Conservation (phyloP, 2,113 vertebrate species). For the Genyomyrus donnyi region DNA sequence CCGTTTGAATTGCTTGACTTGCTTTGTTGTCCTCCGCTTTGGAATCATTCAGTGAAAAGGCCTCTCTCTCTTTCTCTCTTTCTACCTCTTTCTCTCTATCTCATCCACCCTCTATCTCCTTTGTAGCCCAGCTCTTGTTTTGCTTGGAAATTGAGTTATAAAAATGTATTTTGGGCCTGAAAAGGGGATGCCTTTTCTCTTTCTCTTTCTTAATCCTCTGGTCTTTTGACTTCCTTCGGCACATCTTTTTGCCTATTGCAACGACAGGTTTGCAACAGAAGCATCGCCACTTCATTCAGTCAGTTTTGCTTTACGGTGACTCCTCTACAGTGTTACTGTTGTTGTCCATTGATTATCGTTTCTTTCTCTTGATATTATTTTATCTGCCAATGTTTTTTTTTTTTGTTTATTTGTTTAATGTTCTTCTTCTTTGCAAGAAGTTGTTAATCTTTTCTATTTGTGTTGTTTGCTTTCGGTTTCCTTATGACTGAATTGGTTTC, state of each 20-base stretch:
- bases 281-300: slow-evolving; percentile 29
- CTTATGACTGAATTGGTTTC: slow-evolving; percentile 71
- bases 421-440: slow-evolving; percentile 62
- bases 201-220: neutral
- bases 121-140: slow-evolving; percentile 14
- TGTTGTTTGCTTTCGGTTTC: slow-evolving; percentile 62
- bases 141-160: neutral
- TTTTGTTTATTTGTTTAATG: slow-evolving; percentile 22
- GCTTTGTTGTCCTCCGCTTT: slow-evolving; percentile 51
- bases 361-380: slow-evolving; percentile 42
- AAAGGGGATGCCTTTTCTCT: neutral
- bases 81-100: slow-evolving; percentile 38
- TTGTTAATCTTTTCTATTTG: slow-evolving; percentile 21
- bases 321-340: slow-evolving; percentile 8
- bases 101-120: neutral
- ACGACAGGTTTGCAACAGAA: slow-evolving; percentile 12
- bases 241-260: slow-evolving; percentile 13
- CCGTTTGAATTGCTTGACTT: slow-evolving; percentile 40
- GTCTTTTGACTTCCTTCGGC: neutral
- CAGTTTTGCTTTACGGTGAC: slow-evolving; percentile 39
- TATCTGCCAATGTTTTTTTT: slow-evolving; percentile 16
- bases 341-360: slow-evolving; percentile 27
- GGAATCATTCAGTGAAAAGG: slow-evolving; percentile 65
- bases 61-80: neutral
- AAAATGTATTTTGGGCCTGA: slow-evolving; percentile 16